Evolutionary conservation across 2,888 invertebrate species (phyloP).

Genomic region (Agrochola lychnidis): DNA sequence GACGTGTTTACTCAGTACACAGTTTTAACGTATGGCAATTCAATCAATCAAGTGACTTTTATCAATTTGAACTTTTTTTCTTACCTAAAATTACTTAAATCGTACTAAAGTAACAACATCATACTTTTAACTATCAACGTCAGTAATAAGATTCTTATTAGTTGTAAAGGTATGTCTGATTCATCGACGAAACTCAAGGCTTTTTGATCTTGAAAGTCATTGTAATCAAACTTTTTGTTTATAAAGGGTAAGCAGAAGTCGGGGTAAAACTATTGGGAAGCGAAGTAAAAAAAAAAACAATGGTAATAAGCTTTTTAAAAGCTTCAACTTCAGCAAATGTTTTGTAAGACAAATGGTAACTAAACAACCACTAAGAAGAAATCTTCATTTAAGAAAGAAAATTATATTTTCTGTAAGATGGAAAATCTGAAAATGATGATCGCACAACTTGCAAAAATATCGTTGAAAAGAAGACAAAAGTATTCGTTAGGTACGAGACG

Average conservation of each 20-base stretch:
- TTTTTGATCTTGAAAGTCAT: slow-evolving; percentile 56
- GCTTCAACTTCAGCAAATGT: neutral
- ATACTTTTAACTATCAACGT: slow-evolving; percentile 4
- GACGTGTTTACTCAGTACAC: accelerated
- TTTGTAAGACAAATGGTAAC: neutral
- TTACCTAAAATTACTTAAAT: neutral
- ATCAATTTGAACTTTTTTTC: neutral
- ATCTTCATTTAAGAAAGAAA: neutral
- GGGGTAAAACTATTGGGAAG: neutral
- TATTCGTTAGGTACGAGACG: neutral
- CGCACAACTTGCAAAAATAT: too few species aligned
- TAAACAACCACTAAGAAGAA: neutral
- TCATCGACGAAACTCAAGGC: slow-evolving; percentile 58
- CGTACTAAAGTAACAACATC: too few species aligned
- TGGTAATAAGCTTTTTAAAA: neutral
- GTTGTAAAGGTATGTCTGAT: slow-evolving; percentile 34
- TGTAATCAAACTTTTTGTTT: slow-evolving; percentile 1
- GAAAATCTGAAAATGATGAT: neutral
- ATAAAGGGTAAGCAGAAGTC: slow-evolving; percentile 9
- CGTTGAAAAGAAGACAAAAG: neutral
- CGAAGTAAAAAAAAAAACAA: neutral
- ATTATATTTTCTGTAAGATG: neutral
- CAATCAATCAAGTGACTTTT: neutral
- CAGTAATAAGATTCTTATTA: slow-evolving; percentile 40
- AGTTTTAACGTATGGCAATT: neutral